Conservation (phyloP, 1,140 invertebrate species). For the Orussus abietinus region DNA sequence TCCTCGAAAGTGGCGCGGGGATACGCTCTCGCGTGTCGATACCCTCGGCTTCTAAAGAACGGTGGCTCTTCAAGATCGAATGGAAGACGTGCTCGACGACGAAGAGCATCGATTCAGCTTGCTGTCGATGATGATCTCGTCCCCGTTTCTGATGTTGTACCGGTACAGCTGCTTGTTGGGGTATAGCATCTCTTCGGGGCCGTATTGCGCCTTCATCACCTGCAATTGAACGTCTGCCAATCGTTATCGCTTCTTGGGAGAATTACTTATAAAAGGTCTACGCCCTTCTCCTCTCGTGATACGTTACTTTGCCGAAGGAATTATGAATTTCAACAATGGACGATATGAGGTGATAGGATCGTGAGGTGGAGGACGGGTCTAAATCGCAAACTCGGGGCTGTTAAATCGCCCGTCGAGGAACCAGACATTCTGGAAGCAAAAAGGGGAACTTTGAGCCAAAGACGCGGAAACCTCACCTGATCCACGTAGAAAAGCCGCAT, state of each 20-base stretch:
- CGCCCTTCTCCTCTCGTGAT: too few relatives aligned
- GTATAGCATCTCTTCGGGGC: slow-evolving; percentile 83
- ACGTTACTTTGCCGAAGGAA: too few relatives aligned
- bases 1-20: too few relatives aligned
- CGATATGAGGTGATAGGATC: too few relatives aligned
- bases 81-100: slow-evolving; percentile 42
- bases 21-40: too few relatives aligned
- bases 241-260: too few relatives aligned
- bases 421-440: slow-evolving; percentile 25
- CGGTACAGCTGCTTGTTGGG: slow-evolving; percentile 85
- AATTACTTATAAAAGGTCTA: too few relatives aligned
- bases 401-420: slow-evolving; percentile 16
- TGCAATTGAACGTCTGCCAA: slow-evolving; percentile 48
- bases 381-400: slow-evolving; percentile 24
- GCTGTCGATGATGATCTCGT: slow-evolving; percentile 86
- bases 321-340: too few relatives aligned
- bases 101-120: slow-evolving; percentile 54
- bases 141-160: slow-evolving; percentile 85
- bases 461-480: slow-evolving; percentile 51
- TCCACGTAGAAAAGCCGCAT: slow-evolving; percentile 86
- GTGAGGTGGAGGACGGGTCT: slow-evolving; percentile 6
- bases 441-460: background rate
- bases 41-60: too few relatives aligned
- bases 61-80: slow-evolving; percentile 48
- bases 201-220: slow-evolving; percentile 57